Evolutionary conservation across 2,888 invertebrate species (phyloP), one percentile per base, ranked within the genome.

Genomic region (Ichneumon xanthorius): DNA sequence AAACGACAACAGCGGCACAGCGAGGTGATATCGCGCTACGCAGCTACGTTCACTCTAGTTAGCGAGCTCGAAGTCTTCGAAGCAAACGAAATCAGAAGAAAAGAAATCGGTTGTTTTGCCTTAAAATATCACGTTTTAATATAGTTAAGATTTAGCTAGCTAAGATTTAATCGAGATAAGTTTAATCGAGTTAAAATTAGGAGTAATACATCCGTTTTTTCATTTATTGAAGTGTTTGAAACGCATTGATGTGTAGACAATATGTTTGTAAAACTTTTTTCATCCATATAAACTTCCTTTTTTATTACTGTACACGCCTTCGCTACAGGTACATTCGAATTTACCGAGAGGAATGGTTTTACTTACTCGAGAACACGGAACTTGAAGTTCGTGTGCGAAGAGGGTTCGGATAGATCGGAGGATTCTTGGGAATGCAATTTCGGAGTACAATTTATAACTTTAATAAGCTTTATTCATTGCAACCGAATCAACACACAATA

Each of bases 1-100:
- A 72, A 72, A 53, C 50, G 72, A 72, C 22, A 68, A 68, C 68
- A 68, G 68, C 68, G 40, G 40, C 68, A 50, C 9, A 68, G 68
- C 33, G 65, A 68, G 5, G 5, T 5, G n/a, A 72, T 72, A 53
- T 53, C 72, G 72, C 50, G 7, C 16, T 50, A 50, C 7, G 72
- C 72, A 53, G 48, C 72, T 53, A 72, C 48, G 30, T 72, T 72
- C 72, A 72, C 19, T 0, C 19, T 19, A 4, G n/a, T 19, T 53
- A 19, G 6, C 53, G n/a, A 50, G 50, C 4, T n/a, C 16, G 53
- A 53, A 53, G n/a, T 6, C 53, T n/a, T n/a, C 30, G 61, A 3
- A 22, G 7, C 5, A 7, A 7, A 37, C 37, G 30, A 61, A 61
- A 61, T 30, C 26, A 11, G 2, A 26, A 26, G 3, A 14, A 61